Percentiles rank a stretch among this genome's conserved stretches.
Conservation (phyloP, 2,113 vertebrate genomes). For the Trogon surrucura region DNA sequence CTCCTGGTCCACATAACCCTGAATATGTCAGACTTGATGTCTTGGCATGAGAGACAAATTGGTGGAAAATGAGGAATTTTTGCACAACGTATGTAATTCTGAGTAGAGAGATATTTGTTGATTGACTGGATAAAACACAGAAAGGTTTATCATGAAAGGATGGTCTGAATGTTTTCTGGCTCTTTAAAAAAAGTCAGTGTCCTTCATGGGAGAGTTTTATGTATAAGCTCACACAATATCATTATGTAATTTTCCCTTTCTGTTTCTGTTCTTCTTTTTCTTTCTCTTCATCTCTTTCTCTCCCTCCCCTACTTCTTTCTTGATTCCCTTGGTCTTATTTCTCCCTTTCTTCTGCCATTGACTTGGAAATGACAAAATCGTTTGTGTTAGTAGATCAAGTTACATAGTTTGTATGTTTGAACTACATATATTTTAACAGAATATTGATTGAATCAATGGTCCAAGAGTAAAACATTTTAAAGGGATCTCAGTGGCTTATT, state of each 20-base stretch:
- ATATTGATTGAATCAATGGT: not conserved
- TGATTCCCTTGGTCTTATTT: not conserved
- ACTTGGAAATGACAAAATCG: not conserved
- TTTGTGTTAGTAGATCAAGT: not conserved
- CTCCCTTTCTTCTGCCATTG: not conserved
- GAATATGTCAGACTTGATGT: not conserved
- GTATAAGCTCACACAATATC: not conserved
- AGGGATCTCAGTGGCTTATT: not conserved
- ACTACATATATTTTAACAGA: not conserved
- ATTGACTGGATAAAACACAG: not conserved
- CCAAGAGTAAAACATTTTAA: not conserved
- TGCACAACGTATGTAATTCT: not conserved
- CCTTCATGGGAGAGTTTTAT: not conserved
- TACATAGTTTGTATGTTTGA: not conserved
- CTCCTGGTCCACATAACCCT: accelerated
- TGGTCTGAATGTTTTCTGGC: not conserved
- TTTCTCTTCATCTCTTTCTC: accelerated
- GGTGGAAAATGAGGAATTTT: not conserved
- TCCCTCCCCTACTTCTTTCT: not conserved
- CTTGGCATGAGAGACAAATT: not conserved
- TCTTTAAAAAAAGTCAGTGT: not conserved
- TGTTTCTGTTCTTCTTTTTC: not conserved
- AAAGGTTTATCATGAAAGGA: not conserved
- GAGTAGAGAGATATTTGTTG: not conserved
- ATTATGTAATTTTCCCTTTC: not conserved